Percentiles rank a stretch among this genome's conserved stretches.
These are phyloP conservation scores for Hirudo medicinalis DNA, from an alignment of 1,140 invertebrate species.

Conservation along the genomic window DNA sequence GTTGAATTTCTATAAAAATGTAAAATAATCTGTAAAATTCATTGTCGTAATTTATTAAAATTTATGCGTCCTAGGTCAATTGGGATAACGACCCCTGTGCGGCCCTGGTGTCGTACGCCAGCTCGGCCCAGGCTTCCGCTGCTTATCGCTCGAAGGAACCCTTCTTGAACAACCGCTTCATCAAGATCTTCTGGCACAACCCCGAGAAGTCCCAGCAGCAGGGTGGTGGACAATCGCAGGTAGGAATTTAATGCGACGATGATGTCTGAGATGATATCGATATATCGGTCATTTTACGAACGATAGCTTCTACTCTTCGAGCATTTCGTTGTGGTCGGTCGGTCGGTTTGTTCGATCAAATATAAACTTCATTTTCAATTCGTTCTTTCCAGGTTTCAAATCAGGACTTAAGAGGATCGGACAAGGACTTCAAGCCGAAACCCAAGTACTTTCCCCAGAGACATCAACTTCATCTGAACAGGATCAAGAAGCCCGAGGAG, in stretches of 20 bases:
- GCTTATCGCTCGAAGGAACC: constrained; percentile 88
- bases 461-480: not conserved
- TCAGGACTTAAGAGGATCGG: not conserved
- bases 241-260: not conserved
- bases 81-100: constrained; percentile 81
- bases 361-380: not conserved
- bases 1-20: not conserved
- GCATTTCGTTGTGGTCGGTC: not conserved
- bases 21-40: not conserved
- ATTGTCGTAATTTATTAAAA: not conserved
- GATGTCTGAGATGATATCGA: not conserved
- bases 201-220: constrained; percentile 11
- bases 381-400: not conserved
- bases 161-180: constrained; percentile 79
- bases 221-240: constrained; percentile 5
- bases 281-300: not conserved
- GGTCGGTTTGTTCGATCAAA: not conserved
- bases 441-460: not conserved
- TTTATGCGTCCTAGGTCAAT: constrained; percentile 48
- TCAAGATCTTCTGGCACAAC: constrained; percentile 52
- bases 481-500: not conserved
- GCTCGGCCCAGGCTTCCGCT: constrained; percentile 71
- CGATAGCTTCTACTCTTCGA: no score
- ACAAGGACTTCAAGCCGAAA: not conserved
- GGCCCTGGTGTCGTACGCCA: constrained; percentile 78